Evolutionary conservation across 1,140 invertebrate genomes (phyloP).

Genomic region (Lepidurus couesii): DNA sequence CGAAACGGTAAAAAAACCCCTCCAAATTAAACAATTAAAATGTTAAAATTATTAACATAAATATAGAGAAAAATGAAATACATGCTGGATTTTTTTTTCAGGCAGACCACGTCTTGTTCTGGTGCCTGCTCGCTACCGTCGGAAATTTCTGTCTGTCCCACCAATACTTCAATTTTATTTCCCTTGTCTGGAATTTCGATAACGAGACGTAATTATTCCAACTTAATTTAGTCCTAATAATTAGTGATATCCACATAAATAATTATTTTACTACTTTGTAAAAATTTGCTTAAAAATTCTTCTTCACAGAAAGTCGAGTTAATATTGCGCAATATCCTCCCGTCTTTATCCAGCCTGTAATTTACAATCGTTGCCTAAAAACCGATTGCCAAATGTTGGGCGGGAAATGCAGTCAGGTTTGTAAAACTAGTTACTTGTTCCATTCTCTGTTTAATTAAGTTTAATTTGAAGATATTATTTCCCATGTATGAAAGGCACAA

Average conservation of each 20-base stretch:
- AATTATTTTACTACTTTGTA: constrained; percentile 16
- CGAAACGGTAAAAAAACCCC: not conserved
- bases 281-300: constrained; percentile 21
- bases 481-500: too few species aligned
- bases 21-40: not conserved
- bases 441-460: not conserved
- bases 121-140: not conserved
- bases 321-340: constrained; percentile 26
- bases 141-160: constrained; percentile 20
- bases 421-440: not conserved
- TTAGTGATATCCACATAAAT: not conserved
- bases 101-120: not conserved
- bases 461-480: not conserved
- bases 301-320: constrained; percentile 31
- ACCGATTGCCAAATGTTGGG: constrained; percentile 27
- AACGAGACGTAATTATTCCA: constrained; percentile 23
- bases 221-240: not conserved
- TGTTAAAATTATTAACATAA: not conserved
- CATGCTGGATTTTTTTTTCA: not conserved
- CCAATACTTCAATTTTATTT: constrained; percentile 30
- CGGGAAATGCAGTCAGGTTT: constrained; percentile 32
- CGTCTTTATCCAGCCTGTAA: constrained; percentile 31
- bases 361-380: constrained; percentile 26
- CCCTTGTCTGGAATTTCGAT: constrained; percentile 32
- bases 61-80: not conserved